Evolutionary conservation across 2,113 vertebrate genomes (phyloP).

Genomic region (Gopherus evgoodei): DNA sequence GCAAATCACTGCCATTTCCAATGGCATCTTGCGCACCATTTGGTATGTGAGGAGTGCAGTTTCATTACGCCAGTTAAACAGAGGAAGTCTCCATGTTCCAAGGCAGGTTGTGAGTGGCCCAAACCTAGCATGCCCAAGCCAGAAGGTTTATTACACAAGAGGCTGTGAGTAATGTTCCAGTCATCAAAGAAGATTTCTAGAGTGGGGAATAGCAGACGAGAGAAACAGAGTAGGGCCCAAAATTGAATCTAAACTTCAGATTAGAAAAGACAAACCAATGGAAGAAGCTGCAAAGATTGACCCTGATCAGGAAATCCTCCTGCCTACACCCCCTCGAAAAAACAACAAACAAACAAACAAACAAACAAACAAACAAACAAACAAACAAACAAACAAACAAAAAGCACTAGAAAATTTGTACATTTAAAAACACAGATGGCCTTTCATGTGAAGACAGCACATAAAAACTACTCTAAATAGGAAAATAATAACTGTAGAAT

Average conservation of each 20-base stretch:
- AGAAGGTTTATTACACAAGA: slow-evolving; percentile 7
- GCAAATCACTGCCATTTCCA: background rate
- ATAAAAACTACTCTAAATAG: background rate
- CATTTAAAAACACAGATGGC: background rate
- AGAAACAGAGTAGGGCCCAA: background rate
- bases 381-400: background rate
- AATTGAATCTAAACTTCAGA: background rate
- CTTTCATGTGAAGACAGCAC: background rate
- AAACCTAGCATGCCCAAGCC: background rate
- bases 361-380: too few relatives aligned
- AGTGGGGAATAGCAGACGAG: background rate
- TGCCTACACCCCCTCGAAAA: background rate
- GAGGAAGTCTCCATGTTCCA: background rate
- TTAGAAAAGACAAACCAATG: background rate
- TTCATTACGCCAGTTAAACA: background rate
- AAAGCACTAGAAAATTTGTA: too few relatives aligned
- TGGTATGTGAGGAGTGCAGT: background rate
- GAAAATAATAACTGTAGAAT: background rate
- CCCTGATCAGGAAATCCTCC: background rate
- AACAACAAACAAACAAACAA: background rate
- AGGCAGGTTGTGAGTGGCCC: background rate
- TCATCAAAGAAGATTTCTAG: background rate
- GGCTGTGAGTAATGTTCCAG: background rate
- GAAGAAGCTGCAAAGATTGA: background rate
- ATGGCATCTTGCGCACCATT: background rate